A percentile compares a stretch with the other conserved stretches of the same genome.
phyloP scores from a whole-genome alignment of 2,888 invertebrate genomes.

The Tipula helvola region DNA sequence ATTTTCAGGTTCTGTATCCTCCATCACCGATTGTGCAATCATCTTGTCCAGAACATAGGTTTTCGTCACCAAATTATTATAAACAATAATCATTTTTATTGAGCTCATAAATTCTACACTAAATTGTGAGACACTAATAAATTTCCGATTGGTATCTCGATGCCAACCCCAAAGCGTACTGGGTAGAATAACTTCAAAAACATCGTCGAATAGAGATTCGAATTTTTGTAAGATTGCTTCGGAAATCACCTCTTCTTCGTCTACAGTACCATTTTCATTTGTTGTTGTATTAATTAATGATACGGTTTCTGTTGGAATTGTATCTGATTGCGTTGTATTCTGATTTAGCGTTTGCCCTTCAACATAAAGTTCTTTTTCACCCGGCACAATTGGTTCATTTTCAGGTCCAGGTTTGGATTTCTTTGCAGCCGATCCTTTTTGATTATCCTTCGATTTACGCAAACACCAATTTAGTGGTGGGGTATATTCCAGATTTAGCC shows the following conservation, averaged over 20 bases:
- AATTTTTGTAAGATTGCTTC: constrained; percentile 14
- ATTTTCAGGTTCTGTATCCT: neutral
- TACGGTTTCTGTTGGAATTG: neutral
- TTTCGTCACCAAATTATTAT: neutral
- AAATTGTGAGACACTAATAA: constrained; percentile 21
- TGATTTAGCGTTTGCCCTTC: neutral
- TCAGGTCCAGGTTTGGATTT: neutral
- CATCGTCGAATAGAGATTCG: constrained; percentile 21
- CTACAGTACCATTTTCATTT: neutral
- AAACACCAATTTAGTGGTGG: neutral
- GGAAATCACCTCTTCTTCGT: neutral
- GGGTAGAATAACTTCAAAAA: constrained; percentile 20
- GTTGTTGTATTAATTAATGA: constrained; percentile 9
- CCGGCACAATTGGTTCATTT: constrained; percentile 14
- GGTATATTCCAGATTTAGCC: constrained; percentile 18
- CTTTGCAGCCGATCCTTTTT: neutral
- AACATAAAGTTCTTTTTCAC: neutral
- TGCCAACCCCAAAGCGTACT: constrained; percentile 24
- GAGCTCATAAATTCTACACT: constrained; percentile 14
- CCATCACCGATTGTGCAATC: neutral
- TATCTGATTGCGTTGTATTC: neutral
- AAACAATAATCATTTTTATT: neutral
- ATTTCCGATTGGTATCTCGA: constrained; percentile 21
- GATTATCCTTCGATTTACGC: neutral
- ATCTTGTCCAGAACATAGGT: neutral